phyloP scores from a whole-genome alignment of 2,888 invertebrate species.

The Trissolcus japonicus region DNA sequence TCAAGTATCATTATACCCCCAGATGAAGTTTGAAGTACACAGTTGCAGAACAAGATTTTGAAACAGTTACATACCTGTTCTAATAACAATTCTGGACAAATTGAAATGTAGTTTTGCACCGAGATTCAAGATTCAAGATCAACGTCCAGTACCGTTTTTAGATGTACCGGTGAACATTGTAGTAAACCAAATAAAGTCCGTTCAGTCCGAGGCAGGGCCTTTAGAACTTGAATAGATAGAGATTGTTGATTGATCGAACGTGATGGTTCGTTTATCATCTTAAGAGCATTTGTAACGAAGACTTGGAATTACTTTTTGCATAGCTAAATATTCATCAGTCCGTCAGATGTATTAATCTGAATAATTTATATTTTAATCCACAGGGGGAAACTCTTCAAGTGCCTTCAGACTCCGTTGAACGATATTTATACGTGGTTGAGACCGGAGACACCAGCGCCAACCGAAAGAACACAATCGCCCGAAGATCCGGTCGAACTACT shows the following conservation, averaged over 20 bases:
- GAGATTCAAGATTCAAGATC: background rate
- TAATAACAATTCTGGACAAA: constrained; percentile 18
- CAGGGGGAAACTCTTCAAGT: constrained; percentile 79
- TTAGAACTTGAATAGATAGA: no score
- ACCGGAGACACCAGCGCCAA: constrained; percentile 68
- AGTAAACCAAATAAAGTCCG: no score
- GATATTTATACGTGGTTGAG: constrained; percentile 79
- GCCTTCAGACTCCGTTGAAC: constrained; percentile 79
- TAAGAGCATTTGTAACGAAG: no score
- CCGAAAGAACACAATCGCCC: constrained; percentile 70
- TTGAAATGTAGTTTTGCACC: constrained; percentile 2
- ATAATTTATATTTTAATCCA: constrained; percentile 56
- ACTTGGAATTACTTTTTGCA: background rate
- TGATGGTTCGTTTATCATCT: background rate
- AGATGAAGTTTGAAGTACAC: constrained; percentile 18
- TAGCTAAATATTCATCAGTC: no score
- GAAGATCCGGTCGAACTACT: constrained; percentile 69
- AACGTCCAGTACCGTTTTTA: constrained; percentile 5
- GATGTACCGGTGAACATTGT: background rate
- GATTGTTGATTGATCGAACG: background rate
- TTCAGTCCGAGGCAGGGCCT: no score
- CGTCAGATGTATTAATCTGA: no score
- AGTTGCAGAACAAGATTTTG: constrained; percentile 9
- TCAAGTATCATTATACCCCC: constrained; percentile 1
- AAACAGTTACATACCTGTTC: constrained; percentile 20